A percentile compares a stretch with the other conserved stretches of the same genome.
Evolutionary conservation across 2,113 vertebrate genomes (phyloP).

Genomic region (Vimba vimba): DNA sequence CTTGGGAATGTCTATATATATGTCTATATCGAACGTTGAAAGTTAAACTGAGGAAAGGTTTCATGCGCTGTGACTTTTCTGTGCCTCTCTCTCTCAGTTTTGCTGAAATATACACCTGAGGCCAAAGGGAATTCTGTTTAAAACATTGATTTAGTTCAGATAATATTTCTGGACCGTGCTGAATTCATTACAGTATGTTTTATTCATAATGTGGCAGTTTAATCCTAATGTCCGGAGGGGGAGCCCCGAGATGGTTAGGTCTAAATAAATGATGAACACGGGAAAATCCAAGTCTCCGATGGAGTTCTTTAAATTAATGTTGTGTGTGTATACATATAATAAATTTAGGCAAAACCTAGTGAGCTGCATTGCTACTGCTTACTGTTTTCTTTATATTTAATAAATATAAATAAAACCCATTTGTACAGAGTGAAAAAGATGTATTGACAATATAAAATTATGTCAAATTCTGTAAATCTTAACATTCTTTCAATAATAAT

Average conservation of each 20-base stretch:
- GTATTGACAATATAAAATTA: no score
- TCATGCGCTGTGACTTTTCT: constrained; percentile 15
- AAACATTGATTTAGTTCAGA: constrained; percentile 26
- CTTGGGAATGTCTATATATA: background rate
- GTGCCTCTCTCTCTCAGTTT: background rate
- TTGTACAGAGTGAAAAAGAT: no score
- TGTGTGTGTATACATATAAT: background rate
- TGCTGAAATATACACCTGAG: constrained; percentile 20
- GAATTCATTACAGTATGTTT: constrained; percentile 17
- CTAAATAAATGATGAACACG: constrained; percentile 25
- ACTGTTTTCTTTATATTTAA: background rate
- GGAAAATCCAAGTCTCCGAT: background rate
- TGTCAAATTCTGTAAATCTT: no score
- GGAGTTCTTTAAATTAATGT: background rate
- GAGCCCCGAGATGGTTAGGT: background rate
- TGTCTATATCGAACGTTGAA: background rate
- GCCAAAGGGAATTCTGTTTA: constrained; percentile 9
- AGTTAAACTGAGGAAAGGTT: constrained; percentile 20
- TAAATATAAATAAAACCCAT: background rate
- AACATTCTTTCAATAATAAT: background rate
- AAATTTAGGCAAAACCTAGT: background rate
- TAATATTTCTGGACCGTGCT: background rate
- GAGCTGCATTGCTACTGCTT: background rate
- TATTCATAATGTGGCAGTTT: constrained; percentile 35
- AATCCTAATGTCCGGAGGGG: constrained; percentile 7